Conservation (phyloP, 2,113 vertebrate genomes). For the Protobothrops mucrosquamatus region DNA sequence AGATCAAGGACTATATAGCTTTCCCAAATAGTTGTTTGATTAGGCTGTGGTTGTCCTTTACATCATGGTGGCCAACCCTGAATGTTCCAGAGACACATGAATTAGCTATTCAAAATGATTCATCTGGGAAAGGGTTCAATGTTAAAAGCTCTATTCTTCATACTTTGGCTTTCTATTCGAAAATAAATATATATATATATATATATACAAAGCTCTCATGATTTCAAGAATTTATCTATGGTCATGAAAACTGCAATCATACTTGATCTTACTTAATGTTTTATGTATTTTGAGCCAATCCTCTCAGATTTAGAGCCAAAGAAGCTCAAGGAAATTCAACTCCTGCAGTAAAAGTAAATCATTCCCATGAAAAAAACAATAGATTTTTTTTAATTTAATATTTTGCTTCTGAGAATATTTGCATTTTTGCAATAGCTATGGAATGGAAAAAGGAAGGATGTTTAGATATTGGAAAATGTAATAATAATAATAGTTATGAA, state of each 20-base stretch:
- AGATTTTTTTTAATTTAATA: neutral
- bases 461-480: neutral
- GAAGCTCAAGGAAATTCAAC: neutral
- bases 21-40: constrained; percentile 36
- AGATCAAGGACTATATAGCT: constrained; percentile 28
- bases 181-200: too few relatives aligned
- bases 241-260: neutral
- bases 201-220: neutral
- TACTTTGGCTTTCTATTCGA: neutral
- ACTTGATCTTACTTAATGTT: neutral
- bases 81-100: neutral
- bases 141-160: neutral
- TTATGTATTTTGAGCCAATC: neutral
- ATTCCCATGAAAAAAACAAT: neutral
- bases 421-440: neutral
- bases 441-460: neutral
- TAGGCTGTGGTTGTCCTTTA: constrained; percentile 29
- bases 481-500: neutral
- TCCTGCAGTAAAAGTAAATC: neutral
- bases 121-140: neutral
- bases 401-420: neutral
- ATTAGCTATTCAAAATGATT: neutral
- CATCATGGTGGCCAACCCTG: neutral
- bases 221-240: neutral
- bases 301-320: neutral